Conservation (phyloP, 2,888 invertebrate genomes). For the Phrixothrix hirtus region DNA sequence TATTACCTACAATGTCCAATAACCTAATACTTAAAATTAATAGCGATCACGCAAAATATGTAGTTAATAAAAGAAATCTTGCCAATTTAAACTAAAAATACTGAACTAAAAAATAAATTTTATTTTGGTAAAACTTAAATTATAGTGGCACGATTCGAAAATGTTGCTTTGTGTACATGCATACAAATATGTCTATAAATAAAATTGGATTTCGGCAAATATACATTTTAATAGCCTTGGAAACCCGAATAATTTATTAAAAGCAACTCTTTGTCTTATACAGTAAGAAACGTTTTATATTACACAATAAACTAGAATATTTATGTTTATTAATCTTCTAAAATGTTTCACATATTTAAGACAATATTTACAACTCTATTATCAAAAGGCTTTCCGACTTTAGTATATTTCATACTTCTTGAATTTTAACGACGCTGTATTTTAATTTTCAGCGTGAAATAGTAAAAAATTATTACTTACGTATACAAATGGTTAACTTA, state of each 20-base stretch:
- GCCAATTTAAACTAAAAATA: too few species aligned
- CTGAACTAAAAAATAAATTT: too few species aligned
- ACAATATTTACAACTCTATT: conserved; percentile 25
- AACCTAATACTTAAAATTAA: too few species aligned
- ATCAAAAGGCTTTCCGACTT: conserved; percentile 9
- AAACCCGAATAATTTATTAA: neutral
- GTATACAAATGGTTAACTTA: conserved; percentile 20
- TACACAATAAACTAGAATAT: conserved; percentile 1
- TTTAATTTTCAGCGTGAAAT: conserved; percentile 19
- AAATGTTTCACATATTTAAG: conserved; percentile 18
- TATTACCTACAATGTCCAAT: too few species aligned
- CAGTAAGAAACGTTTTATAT: neutral
- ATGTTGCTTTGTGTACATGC: too few species aligned
- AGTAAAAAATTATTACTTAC: conserved; percentile 11
- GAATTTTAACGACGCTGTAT: conserved; percentile 15
- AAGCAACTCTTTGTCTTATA: neutral
- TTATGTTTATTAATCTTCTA: conserved; percentile 8
- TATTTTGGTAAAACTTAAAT: too few species aligned
- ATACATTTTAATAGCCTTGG: neutral
- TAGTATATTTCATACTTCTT: conserved; percentile 15
- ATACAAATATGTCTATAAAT: too few species aligned
- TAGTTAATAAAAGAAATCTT: too few species aligned
- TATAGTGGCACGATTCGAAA: too few species aligned
- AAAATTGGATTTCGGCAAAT: neutral
- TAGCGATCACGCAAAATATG: too few species aligned